A percentile compares a stretch with the other conserved stretches of the same genome.
phyloP scores from a whole-genome alignment of 2,888 invertebrate genomes.

The Sesia apiformis region DNA sequence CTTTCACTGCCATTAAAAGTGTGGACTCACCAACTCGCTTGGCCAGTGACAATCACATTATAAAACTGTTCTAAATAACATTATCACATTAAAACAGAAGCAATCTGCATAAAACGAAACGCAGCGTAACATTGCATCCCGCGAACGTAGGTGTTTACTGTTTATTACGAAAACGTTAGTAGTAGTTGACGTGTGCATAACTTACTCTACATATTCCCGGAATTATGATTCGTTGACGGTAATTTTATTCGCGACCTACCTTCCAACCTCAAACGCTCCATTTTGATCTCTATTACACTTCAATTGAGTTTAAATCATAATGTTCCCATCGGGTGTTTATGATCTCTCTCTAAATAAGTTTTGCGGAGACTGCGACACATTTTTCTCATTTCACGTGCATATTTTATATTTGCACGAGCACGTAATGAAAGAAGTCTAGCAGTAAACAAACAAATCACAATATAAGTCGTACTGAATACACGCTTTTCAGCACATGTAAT shows the following conservation, averaged over 20 bases:
- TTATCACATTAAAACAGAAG: background rate
- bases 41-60: too few species aligned
- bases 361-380: conserved; percentile 53
- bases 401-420: conserved; percentile 61
- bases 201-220: conserved; percentile 40
- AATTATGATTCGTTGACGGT: conserved; percentile 53
- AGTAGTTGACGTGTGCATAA: conserved; percentile 48
- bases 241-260: background rate
- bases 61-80: background rate
- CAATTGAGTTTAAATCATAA: background rate
- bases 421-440: conserved; percentile 62
- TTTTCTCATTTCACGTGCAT: conserved; percentile 71
- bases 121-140: conserved; percentile 13
- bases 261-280: background rate
- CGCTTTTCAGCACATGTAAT: background rate
- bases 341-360: conserved; percentile 4
- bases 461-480: conserved; percentile 15
- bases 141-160: conserved; percentile 33
- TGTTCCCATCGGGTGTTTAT: background rate
- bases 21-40: too few species aligned
- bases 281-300: background rate
- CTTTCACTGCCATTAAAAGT: too few species aligned
- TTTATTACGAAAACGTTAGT: conserved; percentile 60
- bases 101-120: conserved; percentile 12
- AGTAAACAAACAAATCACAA: conserved; percentile 56